A percentile compares a stretch with the other conserved stretches of the same genome.
phyloP scores from a whole-genome alignment of 2,797 vertebrate genomes.

The Alcedo atthis region DNA sequence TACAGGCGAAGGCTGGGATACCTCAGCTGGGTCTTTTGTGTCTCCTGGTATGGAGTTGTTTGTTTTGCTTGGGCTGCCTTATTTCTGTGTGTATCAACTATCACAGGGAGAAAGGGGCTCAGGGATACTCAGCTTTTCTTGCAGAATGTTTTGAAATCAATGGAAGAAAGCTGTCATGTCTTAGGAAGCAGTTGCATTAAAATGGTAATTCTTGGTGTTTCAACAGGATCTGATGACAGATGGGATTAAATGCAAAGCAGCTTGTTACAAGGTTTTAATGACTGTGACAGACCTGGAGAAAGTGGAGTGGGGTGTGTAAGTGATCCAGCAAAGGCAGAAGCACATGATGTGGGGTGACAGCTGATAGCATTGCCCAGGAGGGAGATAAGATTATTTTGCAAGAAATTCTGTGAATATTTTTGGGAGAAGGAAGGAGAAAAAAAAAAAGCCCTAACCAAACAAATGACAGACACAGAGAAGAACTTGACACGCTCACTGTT shows the following conservation, averaged over 20 bases:
- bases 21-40: neutral
- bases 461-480: neutral
- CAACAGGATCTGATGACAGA: slow-evolving; percentile 62
- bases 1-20: neutral
- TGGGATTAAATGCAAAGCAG: slow-evolving; percentile 63
- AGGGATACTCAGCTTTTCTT: neutral
- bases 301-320: slow-evolving; percentile 26
- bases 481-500: neutral
- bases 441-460: neutral
- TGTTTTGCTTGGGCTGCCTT: neutral
- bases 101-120: neutral
- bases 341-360: slow-evolving; percentile 34
- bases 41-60: neutral
- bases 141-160: neutral
- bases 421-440: neutral
- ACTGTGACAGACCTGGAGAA: slow-evolving; percentile 53
- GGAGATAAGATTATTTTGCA: slow-evolving; percentile 24
- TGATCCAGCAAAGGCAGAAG: neutral
- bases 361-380: slow-evolving; percentile 17
- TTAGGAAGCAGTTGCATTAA: slow-evolving; percentile 27
- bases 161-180: slow-evolving; percentile 20
- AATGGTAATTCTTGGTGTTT: slow-evolving; percentile 46
- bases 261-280: slow-evolving; percentile 50
- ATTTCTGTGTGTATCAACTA: neutral
- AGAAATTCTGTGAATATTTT: slow-evolving; percentile 16